These are phyloP conservation scores for Conchocele bisecta DNA, from an alignment of 2,888 invertebrate genomes.

Conservation along the genomic window DNA sequence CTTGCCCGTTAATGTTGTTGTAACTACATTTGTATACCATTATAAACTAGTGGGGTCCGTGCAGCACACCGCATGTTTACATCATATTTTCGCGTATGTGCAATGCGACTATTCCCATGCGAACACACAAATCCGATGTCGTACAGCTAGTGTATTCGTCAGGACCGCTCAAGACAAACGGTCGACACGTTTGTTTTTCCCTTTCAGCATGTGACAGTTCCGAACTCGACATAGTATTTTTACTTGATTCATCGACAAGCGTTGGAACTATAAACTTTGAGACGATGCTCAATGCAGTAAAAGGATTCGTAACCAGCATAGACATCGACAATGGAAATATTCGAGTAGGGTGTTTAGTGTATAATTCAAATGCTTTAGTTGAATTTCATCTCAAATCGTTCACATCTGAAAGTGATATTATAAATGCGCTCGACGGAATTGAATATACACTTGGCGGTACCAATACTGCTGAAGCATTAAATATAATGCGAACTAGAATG, in stretches of 20 bases:
- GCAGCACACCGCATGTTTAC: no score
- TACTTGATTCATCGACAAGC: slow-evolving; percentile 71
- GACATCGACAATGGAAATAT: slow-evolving; percentile 70
- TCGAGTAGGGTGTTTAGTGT: slow-evolving; percentile 72
- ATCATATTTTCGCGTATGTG: no score
- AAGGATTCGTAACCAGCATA: slow-evolving; percentile 61
- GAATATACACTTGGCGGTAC: slow-evolving; percentile 73
- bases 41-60: no score
- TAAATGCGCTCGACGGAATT: slow-evolving; percentile 65
- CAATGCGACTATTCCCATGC: no score
- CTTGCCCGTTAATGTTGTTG: no score
- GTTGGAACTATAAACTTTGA: slow-evolving; percentile 65
- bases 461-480: slow-evolving; percentile 76
- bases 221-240: slow-evolving; percentile 67
- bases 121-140: no score
- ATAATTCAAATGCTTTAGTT: slow-evolving; percentile 63
- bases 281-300: slow-evolving; percentile 64
- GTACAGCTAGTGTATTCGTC: no score
- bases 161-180: no score
- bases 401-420: slow-evolving; percentile 54
- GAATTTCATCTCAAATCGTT: slow-evolving; percentile 67
- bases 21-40: no score
- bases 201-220: slow-evolving; percentile 38
- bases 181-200: background rate
- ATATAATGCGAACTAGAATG: slow-evolving; percentile 69